Percentiles rank a stretch among this genome's conserved stretches.
phyloP scores from a whole-genome alignment of 2,797 vertebrate genomes.

The Betta splendens region DNA sequence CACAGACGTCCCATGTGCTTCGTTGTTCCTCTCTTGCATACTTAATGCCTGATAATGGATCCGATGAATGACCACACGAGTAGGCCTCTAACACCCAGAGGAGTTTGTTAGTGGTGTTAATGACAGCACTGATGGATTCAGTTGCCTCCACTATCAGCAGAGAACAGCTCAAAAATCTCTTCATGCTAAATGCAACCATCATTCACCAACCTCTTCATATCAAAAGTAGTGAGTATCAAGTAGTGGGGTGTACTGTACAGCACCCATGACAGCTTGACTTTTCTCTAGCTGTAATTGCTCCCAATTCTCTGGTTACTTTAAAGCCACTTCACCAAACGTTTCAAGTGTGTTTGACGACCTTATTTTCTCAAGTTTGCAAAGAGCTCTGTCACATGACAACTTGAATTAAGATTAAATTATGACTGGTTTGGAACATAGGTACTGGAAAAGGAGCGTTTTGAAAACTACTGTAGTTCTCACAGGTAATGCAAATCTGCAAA shows the following conservation, averaged over 20 bases:
- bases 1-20: conserved; percentile 25
- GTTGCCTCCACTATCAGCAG: conserved; percentile 52
- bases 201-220: conserved; percentile 41
- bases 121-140: conserved; percentile 58
- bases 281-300: conserved; percentile 22
- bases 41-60: conserved; percentile 76
- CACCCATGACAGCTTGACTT: conserved; percentile 34
- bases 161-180: conserved; percentile 58
- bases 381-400: conserved; percentile 34
- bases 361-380: conserved; percentile 37
- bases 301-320: conserved; percentile 35
- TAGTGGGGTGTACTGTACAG: conserved; percentile 22
- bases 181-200: conserved; percentile 30
- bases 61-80: conserved; percentile 60
- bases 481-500: too few species aligned
- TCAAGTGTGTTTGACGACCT: conserved; percentile 27
- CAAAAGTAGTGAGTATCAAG: conserved; percentile 43
- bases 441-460: not conserved
- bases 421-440: not conserved
- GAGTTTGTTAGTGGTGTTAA: conserved; percentile 70
- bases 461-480: too few species aligned
- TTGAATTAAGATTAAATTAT: conserved; percentile 30
- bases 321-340: conserved; percentile 55
- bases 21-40: conserved; percentile 63
- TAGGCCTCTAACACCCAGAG: conserved; percentile 72